phyloP scores from a whole-genome alignment of 1,140 invertebrate genomes.

The Littorina saxatilis region DNA sequence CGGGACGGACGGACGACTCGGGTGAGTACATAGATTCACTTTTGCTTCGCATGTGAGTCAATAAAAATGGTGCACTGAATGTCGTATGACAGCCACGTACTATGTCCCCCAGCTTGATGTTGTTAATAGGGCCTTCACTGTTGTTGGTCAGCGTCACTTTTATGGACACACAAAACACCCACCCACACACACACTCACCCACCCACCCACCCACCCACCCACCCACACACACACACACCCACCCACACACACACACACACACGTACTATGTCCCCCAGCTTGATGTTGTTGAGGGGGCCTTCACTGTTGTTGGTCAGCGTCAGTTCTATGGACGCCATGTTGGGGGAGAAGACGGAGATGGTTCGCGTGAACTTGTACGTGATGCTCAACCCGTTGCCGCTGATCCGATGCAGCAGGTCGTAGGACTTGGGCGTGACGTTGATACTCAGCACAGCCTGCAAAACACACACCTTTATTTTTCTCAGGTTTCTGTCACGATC shows the following conservation, averaged over 20 bases:
- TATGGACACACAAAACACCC: no score
- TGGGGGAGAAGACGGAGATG: conserved; percentile 87
- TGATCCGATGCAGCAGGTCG: conserved; percentile 89
- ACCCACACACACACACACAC: no score
- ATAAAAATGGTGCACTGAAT: no score
- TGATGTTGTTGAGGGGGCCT: conserved; percentile 84
- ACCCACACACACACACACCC: no score
- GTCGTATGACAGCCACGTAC: no score
- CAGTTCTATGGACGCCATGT: conserved; percentile 91
- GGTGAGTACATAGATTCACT: no score
- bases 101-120: conserved; percentile 86
- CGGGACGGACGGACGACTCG: no score
- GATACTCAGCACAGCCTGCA: conserved; percentile 57
- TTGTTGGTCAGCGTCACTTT: conserved; percentile 90
- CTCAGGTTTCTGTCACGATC: neutral
- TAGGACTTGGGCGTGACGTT: conserved; percentile 80
- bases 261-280: conserved; percentile 85
- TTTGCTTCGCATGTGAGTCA: no score
- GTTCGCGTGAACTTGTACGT: conserved; percentile 79
- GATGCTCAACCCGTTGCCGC: conserved; percentile 85
- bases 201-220: no score
- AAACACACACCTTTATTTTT: no score
- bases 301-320: conserved; percentile 85
- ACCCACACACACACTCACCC: no score
- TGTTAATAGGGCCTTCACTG: conserved; percentile 81